Base-by-base conservation (phyloP, 2,797 vertebrate species). In the Poecile montanus region DNA sequence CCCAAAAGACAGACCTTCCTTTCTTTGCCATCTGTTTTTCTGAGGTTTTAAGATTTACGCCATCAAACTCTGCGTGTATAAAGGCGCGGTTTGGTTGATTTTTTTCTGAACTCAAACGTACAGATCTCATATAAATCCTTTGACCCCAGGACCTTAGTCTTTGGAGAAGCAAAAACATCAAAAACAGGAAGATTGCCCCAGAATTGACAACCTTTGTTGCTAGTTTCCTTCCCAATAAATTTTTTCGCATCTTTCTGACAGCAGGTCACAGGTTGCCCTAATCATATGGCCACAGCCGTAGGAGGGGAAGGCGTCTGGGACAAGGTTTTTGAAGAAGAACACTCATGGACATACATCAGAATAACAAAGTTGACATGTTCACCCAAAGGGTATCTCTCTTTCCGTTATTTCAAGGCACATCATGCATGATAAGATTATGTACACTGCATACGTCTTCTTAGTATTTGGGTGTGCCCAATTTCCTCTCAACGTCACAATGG, bases 1-100 rank as follows among this genome's bases (percentile, higher is more conserved):
- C 12, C n/a, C 29, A 25, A 65, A 93, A 94, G 78, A 95, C 88
- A 95, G 92, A 79, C 67, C 36, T 88, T 91, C 38, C 65, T 94
- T 91, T 95, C 88, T 96, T 82, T 90, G 63, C 84, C 84, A 90
- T 87, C 71, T 96, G 90, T 84, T 94, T 96, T 95, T 82, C 81
- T 87, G 84, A 94, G 93, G 81, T 87, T 95, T 95, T 93, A 87
- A 92, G 91, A 89, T 93, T 95, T 89, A 89, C 58, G 78, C 50
- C 22, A 6, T 87, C 89, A 94, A 93, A 82, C 61, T 57, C 71
- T 51, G 50, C 16, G 3, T 51, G 30, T 57, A 56, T 42, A 85
- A 92, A 54, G 88, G 71, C 1, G 7, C 16, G 13, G 83, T 76
- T 79, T 42, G 22, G 36, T 67, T 48, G 42, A 13, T 2, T 81